These are phyloP conservation scores for Gopherus evgoodei DNA, from an alignment of 2,113 vertebrate species.

Conservation along the genomic window DNA sequence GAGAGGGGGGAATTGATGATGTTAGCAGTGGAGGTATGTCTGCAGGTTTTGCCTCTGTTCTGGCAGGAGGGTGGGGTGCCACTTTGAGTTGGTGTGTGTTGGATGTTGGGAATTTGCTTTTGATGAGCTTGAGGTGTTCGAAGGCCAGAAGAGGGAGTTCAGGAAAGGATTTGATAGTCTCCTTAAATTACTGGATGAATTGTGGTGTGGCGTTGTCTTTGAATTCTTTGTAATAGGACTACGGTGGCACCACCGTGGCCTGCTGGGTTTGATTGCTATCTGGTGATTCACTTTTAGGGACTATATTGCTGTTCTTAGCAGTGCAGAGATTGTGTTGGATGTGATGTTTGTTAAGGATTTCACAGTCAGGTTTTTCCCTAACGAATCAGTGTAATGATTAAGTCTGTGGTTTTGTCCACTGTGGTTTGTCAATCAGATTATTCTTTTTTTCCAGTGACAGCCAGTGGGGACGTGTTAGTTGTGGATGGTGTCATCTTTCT, in stretches of 20 bases:
- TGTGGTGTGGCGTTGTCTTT: too few species aligned
- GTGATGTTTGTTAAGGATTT: too few species aligned
- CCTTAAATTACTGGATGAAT: too few species aligned
- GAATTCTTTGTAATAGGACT: too few species aligned
- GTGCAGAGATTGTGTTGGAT: background rate
- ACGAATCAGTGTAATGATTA: too few species aligned
- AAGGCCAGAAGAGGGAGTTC: background rate
- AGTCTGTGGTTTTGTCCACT: too few species aligned
- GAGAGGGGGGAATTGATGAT: background rate
- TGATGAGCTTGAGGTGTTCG: background rate
- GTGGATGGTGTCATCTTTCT: too few species aligned
- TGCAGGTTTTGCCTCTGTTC: background rate
- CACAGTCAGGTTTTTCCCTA: too few species aligned
- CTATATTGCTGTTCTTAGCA: background rate
- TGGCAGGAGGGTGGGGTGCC: background rate
- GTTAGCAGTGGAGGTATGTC: background rate
- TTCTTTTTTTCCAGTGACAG: too few species aligned
- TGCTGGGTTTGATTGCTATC: background rate
- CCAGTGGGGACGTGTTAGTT: too few species aligned
- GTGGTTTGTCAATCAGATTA: too few species aligned
- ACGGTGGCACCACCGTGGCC: background rate
- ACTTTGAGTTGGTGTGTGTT: background rate
- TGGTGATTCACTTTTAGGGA: background rate
- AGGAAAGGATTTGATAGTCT: background rate
- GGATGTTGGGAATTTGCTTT: background rate